phyloP scores from a whole-genome alignment of 2,888 invertebrate genomes.

The Liposcelis brunnea region DNA sequence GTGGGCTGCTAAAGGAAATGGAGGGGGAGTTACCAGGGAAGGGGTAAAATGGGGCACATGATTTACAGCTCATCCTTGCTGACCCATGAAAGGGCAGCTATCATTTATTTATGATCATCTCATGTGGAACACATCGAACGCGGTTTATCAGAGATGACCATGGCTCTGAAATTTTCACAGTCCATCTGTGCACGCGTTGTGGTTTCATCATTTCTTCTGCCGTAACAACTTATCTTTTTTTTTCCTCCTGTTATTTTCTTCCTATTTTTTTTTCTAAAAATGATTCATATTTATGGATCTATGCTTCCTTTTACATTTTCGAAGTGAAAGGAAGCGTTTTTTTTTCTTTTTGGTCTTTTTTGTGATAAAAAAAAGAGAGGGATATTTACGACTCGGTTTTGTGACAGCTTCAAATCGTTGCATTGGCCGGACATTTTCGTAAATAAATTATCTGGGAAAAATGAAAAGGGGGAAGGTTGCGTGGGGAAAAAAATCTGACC shows the following conservation, averaged over 20 bases:
- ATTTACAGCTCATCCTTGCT: not conserved
- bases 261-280: not conserved
- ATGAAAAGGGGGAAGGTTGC: no score
- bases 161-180: slow-evolving; percentile 2
- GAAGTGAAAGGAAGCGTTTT: no score
- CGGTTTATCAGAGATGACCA: not conserved
- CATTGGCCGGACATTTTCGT: no score
- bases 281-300: no score
- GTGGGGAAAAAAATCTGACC: no score
- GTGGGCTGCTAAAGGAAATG: not conserved
- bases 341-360: no score
- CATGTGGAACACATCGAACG: slow-evolving; percentile 5
- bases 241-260: slow-evolving; percentile 2
- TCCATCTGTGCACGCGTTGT: slow-evolving; percentile 4
- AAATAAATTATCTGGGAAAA: no score
- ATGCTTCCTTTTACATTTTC: no score
- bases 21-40: not conserved
- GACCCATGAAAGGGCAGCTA: slow-evolving; percentile 2
- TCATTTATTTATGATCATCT: slow-evolving; percentile 1
- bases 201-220: not conserved
- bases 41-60: not conserved
- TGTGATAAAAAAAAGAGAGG: no score
- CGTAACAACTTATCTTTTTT: not conserved
- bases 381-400: no score
- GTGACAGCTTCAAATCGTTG: no score